Conservation (phyloP, 2,797 vertebrate genomes). For the Hippopotamyrus pictus region DNA sequence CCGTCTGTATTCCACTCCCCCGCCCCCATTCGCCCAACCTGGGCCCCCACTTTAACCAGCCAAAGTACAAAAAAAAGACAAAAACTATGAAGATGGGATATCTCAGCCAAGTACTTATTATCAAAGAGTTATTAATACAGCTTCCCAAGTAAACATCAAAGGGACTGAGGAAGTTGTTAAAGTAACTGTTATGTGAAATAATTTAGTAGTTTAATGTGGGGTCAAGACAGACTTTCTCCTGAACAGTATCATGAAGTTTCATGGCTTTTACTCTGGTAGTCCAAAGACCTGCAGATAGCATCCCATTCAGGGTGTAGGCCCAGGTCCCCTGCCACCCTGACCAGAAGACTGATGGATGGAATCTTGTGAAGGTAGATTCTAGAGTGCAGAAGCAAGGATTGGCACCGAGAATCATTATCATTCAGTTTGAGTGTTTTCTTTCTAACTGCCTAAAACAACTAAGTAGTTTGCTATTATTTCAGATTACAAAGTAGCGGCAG, state of each 20-base stretch:
- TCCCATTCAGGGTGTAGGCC: background rate
- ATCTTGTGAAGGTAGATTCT: background rate
- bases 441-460: background rate
- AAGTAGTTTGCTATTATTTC: background rate
- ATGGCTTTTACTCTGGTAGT: background rate
- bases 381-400: background rate
- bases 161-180: background rate
- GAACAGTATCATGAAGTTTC: background rate
- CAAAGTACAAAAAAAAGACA: background rate
- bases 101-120: background rate
- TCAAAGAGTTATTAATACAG: background rate
- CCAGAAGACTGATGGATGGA: background rate
- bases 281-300: background rate
- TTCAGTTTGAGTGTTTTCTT: background rate
- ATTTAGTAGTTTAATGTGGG: conserved; percentile 1
- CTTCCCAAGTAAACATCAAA: background rate
- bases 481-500: background rate
- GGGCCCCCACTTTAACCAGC: background rate
- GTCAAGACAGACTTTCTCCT: background rate
- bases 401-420: background rate
- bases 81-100: background rate
- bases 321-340: background rate
- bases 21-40: background rate
- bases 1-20: background rate
- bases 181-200: background rate